These are phyloP conservation scores for Argopecten irradians DNA, from an alignment of 1,140 invertebrate genomes.

Conservation along the genomic window DNA sequence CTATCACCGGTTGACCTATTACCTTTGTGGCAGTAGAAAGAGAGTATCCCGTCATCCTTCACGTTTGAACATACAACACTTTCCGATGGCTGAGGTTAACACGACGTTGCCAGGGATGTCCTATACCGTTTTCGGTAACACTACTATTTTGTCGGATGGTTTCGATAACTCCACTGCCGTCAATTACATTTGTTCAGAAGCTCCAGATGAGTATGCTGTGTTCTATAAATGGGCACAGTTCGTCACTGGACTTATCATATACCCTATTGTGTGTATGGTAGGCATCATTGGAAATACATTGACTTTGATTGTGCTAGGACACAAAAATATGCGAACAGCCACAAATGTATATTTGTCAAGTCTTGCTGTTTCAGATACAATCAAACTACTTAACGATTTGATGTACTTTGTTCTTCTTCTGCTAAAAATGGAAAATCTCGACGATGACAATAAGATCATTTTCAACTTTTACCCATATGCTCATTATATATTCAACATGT, in stretches of 20 bases:
- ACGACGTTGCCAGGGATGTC: not conserved
- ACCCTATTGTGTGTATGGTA: conserved; percentile 85
- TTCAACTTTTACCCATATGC: conserved; percentile 73
- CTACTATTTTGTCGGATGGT: not conserved
- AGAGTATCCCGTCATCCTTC: too few species aligned
- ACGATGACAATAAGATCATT: conserved; percentile 60
- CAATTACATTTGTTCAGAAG: not conserved
- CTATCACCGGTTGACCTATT: too few species aligned
- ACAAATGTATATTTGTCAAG: conserved; percentile 87
- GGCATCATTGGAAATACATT: conserved; percentile 86
- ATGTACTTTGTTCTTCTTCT: conserved; percentile 83
- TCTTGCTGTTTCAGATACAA: conserved; percentile 85
- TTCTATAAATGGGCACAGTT: conserved; percentile 73
- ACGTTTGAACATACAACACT: too few species aligned
- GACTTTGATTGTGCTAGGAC: conserved; percentile 85
- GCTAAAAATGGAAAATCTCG: conserved; percentile 62
- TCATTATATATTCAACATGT: conserved; percentile 76
- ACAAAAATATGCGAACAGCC: conserved; percentile 85
- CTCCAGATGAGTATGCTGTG: conserved; percentile 27
- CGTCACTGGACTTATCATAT: conserved; percentile 79
- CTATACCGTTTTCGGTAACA: not conserved
- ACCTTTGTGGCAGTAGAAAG: too few species aligned
- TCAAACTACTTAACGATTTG: conserved; percentile 85
- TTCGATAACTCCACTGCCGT: not conserved
- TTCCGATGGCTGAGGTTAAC: not conserved